Evolutionary conservation across 2,888 invertebrate genomes (phyloP).

Genomic region (Creontiades dilutus): DNA sequence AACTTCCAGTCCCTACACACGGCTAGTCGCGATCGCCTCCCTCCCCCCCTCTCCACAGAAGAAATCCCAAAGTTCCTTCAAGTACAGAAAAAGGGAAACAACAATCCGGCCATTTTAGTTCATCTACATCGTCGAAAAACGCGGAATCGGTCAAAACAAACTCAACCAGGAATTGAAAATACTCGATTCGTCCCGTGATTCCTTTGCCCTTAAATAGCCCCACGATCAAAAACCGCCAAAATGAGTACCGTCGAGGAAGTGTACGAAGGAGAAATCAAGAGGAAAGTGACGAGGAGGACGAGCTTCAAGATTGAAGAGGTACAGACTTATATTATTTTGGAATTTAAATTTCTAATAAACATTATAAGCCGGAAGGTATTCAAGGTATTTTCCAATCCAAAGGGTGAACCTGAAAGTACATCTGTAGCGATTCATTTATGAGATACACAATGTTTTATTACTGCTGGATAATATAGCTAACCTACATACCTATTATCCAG

Average conservation of each 20-base stretch:
- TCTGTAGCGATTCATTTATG: too few relatives aligned
- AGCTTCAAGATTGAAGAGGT: constrained; percentile 87
- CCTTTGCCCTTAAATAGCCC: neutral
- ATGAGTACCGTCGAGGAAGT: constrained; percentile 85
- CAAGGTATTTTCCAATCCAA: too few relatives aligned
- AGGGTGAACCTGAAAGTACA: too few relatives aligned
- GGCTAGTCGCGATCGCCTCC: constrained; percentile 5
- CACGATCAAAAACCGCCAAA: constrained; percentile 48
- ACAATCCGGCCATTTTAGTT: neutral
- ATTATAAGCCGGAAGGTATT: too few relatives aligned
- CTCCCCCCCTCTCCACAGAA: neutral
- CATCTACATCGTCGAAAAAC: neutral
- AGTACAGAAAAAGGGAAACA: neutral
- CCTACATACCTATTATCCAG: too few relatives aligned
- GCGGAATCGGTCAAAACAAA: neutral
- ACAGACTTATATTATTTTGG: constrained; percentile 75
- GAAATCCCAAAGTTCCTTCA: neutral
- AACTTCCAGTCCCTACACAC: constrained; percentile 14
- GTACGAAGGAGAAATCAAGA: constrained; percentile 85
- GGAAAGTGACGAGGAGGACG: constrained; percentile 84
- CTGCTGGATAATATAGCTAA: too few relatives aligned
- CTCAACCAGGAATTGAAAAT: neutral
- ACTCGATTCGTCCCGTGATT: neutral
- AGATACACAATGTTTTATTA: too few relatives aligned
- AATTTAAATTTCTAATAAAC: too few relatives aligned